Conservation (phyloP, 2,113 vertebrate species). For the Peromyscus polionotus region DNA sequence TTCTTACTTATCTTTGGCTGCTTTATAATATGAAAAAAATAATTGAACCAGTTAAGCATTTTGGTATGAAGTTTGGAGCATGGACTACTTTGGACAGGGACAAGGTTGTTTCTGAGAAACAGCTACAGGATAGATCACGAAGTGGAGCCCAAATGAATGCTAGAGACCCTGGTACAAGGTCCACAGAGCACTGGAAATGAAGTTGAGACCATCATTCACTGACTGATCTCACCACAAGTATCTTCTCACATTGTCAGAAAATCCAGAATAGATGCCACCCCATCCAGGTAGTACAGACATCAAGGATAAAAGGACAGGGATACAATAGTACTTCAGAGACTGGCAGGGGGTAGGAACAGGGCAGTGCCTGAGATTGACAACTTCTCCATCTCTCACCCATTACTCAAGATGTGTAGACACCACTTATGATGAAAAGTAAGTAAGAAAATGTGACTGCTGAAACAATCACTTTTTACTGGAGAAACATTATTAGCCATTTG, state of each 20-base stretch:
- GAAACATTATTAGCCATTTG: not conserved
- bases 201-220: not conserved
- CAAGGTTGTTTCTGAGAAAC: not conserved
- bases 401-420: not conserved
- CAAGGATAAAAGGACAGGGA: not conserved
- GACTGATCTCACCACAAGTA: not conserved
- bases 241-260: not conserved
- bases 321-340: not conserved
- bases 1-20: not conserved
- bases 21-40: not conserved
- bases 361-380: not conserved
- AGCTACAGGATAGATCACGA: not conserved
- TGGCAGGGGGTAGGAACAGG: accelerated
- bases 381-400: not conserved
- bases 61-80: not conserved
- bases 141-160: not conserved
- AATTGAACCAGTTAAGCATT: not conserved
- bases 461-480: slow-evolving; percentile 3
- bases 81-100: not conserved
- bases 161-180: not conserved
- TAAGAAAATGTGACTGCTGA: not conserved
- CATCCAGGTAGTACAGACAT: not conserved
- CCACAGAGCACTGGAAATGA: not conserved
- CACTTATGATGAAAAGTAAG: not conserved
- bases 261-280: not conserved